Conservation (phyloP, 2,888 invertebrate species). For the Trachelus iudaicus region DNA sequence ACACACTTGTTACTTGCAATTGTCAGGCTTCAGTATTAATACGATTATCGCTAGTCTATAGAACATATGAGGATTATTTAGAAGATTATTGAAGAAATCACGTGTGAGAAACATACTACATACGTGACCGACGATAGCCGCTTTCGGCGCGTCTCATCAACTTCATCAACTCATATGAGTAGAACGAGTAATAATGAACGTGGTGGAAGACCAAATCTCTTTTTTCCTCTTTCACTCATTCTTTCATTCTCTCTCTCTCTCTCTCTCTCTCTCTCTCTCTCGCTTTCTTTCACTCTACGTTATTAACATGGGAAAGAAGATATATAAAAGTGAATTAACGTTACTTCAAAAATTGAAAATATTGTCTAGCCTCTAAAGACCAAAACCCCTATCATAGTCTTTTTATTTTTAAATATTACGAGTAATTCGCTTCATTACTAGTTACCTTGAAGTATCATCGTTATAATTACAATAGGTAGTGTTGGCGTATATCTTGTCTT, state of each 20-base stretch:
- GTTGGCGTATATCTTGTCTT: no score
- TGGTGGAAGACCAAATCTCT: constrained; percentile 35
- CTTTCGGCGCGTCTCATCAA: not conserved
- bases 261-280: not conserved
- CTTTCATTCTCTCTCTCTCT: no score
- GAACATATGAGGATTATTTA: not conserved
- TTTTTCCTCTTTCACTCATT: no score
- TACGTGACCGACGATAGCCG: not conserved
- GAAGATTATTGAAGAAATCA: not conserved
- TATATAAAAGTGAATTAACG: constrained; percentile 17
- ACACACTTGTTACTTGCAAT: constrained; percentile 14
- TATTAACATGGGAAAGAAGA: constrained; percentile 31
- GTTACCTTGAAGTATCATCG: constrained; percentile 14
- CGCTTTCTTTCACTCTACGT: constrained; percentile 17
- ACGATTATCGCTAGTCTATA: not conserved
- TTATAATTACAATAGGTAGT: constrained; percentile 16
- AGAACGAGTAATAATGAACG: not conserved
- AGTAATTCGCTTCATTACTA: constrained; percentile 28
- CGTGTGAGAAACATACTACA: not conserved
- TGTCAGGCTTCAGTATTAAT: not conserved
- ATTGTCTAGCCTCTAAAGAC: constrained; percentile 46
- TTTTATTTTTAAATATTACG: constrained; percentile 6
- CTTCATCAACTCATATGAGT: not conserved
- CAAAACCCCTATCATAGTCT: constrained; percentile 39
- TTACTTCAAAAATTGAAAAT: constrained; percentile 23